A percentile compares a stretch with the other conserved stretches of the same genome.
These are phyloP conservation scores for Bujurquina vittata DNA, from an alignment of 2,113 vertebrate genomes.

Conservation along the genomic window DNA sequence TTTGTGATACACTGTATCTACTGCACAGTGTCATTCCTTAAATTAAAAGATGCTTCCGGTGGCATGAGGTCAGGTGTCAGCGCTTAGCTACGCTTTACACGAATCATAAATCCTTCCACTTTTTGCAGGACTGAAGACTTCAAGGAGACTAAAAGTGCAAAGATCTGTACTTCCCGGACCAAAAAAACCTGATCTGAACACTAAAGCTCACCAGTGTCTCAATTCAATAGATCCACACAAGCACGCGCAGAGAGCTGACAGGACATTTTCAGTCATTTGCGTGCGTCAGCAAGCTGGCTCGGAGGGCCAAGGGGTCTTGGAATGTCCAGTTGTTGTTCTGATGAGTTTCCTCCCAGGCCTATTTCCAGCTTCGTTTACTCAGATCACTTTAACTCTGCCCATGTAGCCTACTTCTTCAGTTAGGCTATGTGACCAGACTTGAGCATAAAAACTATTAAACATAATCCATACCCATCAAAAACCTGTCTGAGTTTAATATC, in stretches of 20 bases:
- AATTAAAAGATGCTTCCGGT: slow-evolving; percentile 24
- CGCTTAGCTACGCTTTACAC: slow-evolving; percentile 9
- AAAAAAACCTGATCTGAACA: slow-evolving; percentile 22
- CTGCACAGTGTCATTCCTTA: neutral
- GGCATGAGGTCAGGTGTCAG: slow-evolving; percentile 10
- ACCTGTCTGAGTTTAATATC: neutral
- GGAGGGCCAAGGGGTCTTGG: slow-evolving; percentile 26
- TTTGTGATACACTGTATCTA: neutral
- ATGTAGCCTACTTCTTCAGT: neutral
- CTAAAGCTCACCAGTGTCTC: slow-evolving; percentile 30
- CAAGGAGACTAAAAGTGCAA: slow-evolving; percentile 37
- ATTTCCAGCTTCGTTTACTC: slow-evolving; percentile 1
- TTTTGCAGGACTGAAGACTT: slow-evolving; percentile 8
- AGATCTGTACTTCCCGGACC: slow-evolving; percentile 40
- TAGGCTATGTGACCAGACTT: neutral
- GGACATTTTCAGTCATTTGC: slow-evolving; percentile 31
- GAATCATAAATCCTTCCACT: slow-evolving; percentile 46
- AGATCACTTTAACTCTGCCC: neutral
- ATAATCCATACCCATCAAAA: neutral
- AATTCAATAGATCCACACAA: neutral
- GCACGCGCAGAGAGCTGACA: slow-evolving; percentile 41
- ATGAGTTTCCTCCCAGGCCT: neutral
- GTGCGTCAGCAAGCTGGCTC: slow-evolving; percentile 38
- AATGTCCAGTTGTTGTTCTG: neutral
- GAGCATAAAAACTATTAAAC: neutral